These are phyloP conservation scores for Pseudonaja textilis DNA, from an alignment of 2,113 vertebrate species.

Conservation along the genomic window DNA sequence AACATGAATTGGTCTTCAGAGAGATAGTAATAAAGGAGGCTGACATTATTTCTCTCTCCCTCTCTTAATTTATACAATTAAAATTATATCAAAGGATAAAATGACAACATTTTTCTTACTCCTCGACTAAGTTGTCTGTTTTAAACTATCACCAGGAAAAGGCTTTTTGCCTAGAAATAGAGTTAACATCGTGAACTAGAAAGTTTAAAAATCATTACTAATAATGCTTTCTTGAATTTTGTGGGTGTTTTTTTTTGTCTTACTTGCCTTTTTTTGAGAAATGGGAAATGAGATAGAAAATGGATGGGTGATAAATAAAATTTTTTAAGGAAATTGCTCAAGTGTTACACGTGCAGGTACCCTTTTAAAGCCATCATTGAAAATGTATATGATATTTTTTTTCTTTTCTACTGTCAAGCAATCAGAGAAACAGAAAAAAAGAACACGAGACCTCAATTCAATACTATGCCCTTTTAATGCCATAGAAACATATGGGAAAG, in stretches of 20 bases:
- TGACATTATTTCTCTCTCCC: background rate
- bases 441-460: background rate
- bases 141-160: background rate
- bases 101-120: background rate
- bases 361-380: background rate
- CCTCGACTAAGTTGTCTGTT: background rate
- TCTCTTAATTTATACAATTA: background rate
- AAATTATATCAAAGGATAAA: background rate
- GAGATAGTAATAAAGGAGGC: background rate
- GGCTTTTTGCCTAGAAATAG: background rate
- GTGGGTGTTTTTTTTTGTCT: background rate
- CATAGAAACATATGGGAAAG: background rate
- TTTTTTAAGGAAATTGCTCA: background rate
- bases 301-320: background rate
- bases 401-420: background rate
- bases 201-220: background rate
- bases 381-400: background rate
- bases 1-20: background rate
- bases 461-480: background rate
- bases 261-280: background rate
- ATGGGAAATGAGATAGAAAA: background rate
- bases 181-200: background rate
- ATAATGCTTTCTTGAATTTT: background rate
- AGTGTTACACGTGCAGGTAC: background rate
- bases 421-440: background rate